Evolutionary conservation across 92 coral and sea anemone species (phyloP).

Genomic region (Palythoa heliodiscus): DNA sequence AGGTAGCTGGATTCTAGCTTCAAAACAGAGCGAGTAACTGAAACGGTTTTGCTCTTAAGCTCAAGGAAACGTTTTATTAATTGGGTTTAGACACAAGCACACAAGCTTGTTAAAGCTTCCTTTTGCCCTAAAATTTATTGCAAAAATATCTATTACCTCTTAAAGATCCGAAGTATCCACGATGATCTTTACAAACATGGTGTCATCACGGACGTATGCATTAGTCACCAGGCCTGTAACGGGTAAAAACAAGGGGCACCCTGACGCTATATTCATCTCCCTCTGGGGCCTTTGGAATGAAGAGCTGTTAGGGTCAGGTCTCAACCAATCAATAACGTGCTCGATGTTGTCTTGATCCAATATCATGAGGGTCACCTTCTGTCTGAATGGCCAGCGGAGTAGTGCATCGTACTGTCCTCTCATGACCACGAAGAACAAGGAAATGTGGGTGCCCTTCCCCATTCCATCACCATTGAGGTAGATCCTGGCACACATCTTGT

Average conservation of each 20-base stretch:
- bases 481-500: constrained; percentile 84
- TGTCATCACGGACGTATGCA: no score
- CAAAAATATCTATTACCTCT: no score
- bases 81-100: no score
- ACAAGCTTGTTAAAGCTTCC: no score
- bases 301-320: constrained; percentile 86
- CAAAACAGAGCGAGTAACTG: no score
- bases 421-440: constrained; percentile 64
- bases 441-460: constrained; percentile 71
- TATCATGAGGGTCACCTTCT: constrained; percentile 36
- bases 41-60: no score
- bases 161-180: no score
- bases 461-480: constrained; percentile 82
- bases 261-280: constrained; percentile 84
- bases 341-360: constrained; percentile 82
- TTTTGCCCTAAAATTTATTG: no score
- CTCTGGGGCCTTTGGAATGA: constrained; percentile 82
- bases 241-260: constrained; percentile 83
- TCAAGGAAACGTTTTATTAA: no score
- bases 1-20: no score
- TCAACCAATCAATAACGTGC: constrained; percentile 83
- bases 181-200: no score
- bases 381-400: constrained; percentile 38
- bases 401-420: constrained; percentile 24
- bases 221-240: no score